Evolutionary conservation across 2,888 invertebrate species (phyloP).

Genomic region (Marasmarcha lunaedactyla): DNA sequence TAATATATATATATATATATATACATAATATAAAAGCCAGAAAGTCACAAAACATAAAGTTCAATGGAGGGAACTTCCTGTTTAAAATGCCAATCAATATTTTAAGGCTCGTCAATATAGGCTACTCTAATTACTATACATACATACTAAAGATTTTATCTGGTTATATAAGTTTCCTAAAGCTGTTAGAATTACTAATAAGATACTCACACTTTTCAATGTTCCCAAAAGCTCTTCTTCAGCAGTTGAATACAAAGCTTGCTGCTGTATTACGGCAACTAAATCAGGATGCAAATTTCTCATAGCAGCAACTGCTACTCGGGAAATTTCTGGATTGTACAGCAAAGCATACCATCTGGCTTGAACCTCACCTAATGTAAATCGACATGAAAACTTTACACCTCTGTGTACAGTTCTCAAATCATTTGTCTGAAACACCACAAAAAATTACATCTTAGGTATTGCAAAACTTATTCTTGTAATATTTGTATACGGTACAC

Average conservation of each 20-base stretch:
- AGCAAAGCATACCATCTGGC: slow-evolving; percentile 96
- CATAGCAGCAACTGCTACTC: slow-evolving; percentile 93
- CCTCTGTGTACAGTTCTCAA: slow-evolving; percentile 87
- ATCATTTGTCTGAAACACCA: slow-evolving; percentile 75
- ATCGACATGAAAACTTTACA: slow-evolving; percentile 95
- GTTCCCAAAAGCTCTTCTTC: slow-evolving; percentile 90
- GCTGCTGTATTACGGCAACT: slow-evolving; percentile 86
- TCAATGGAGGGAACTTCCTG: too few relatives aligned
- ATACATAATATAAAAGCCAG: too few relatives aligned
- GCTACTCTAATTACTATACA: too few relatives aligned
- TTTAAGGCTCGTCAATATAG: too few relatives aligned
- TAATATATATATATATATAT: too few relatives aligned
- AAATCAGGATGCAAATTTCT: slow-evolving; percentile 93
- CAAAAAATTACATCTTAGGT: not conserved
- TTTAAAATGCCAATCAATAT: too few relatives aligned
- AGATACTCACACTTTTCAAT: slow-evolving; percentile 73
- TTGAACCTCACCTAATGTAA: slow-evolving; percentile 92
- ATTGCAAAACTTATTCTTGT: too few relatives aligned
- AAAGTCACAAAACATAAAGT: too few relatives aligned
- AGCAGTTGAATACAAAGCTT: slow-evolving; percentile 88
- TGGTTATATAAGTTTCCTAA: too few relatives aligned
- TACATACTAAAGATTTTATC: too few relatives aligned
- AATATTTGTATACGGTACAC: too few relatives aligned
- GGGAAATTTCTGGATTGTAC: slow-evolving; percentile 94
- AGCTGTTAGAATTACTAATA: not conserved